These are phyloP conservation scores for Mus spretus DNA, from an alignment of 2,797 vertebrate genomes.

Conservation along the genomic window DNA sequence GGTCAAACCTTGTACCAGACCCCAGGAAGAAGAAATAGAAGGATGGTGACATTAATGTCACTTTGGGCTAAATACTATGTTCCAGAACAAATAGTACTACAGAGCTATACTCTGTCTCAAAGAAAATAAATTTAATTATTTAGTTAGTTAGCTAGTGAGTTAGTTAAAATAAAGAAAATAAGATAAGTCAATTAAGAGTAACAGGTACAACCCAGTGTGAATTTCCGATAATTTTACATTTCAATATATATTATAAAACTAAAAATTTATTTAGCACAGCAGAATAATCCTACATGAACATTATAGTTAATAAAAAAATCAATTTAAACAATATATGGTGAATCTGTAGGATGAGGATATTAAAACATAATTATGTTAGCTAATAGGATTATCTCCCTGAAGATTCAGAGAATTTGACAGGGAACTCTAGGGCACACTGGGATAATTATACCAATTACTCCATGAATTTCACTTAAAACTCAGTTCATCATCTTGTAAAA, in stretches of 20 bases:
- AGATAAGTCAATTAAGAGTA: neutral
- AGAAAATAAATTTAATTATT: neutral
- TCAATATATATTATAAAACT: neutral
- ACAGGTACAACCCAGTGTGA: neutral
- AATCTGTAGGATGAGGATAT: neutral
- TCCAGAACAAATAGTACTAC: neutral
- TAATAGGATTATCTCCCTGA: neutral
- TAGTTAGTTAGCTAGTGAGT: neutral
- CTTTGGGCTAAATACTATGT: neutral
- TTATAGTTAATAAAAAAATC: neutral
- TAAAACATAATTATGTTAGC: neutral
- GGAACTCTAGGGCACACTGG: neutral
- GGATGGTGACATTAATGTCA: neutral
- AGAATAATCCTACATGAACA: neutral
- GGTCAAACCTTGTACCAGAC: neutral
- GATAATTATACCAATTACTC: neutral
- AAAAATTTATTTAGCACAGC: neutral
- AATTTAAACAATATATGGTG: neutral
- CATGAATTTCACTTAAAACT: neutral
- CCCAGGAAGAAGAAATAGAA: neutral
- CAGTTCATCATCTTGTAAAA: neutral
- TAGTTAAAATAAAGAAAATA: neutral
- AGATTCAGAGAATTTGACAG: neutral
- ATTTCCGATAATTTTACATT: neutral
- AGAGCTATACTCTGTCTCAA: neutral